Conservation (phyloP, 2,888 invertebrate genomes). For the Halictus quadricinctus region DNA sequence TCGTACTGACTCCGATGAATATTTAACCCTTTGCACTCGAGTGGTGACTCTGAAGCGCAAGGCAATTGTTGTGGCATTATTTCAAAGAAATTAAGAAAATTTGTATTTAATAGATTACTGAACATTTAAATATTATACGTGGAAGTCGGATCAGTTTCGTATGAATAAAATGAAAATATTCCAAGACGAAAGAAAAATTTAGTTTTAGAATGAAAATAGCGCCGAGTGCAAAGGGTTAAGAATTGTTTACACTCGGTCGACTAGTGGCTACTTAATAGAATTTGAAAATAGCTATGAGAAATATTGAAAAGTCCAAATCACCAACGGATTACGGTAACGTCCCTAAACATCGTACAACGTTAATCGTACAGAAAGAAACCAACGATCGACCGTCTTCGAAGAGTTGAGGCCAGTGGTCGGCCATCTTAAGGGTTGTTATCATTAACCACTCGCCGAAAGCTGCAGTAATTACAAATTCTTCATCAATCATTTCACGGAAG, state of each 20-base stretch:
- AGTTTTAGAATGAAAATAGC: too few relatives aligned
- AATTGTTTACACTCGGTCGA: neutral
- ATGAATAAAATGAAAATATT: too few relatives aligned
- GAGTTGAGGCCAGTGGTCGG: neutral
- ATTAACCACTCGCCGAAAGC: neutral
- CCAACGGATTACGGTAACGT: neutral
- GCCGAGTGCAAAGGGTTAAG: neutral
- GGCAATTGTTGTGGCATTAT: too few relatives aligned
- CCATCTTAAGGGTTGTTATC: neutral
- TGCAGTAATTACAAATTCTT: neutral
- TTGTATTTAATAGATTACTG: too few relatives aligned
- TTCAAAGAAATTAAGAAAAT: too few relatives aligned
- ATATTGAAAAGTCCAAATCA: neutral
- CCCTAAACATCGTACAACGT: neutral
- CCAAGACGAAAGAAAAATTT: too few relatives aligned
- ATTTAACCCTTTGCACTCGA: neutral
- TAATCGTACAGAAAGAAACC: neutral
- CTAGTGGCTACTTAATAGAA: neutral
- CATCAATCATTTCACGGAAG: too few relatives aligned
- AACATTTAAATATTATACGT: too few relatives aligned
- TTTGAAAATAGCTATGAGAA: neutral
- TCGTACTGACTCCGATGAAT: neutral
- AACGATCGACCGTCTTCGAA: neutral
- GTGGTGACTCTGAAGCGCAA: too few relatives aligned
- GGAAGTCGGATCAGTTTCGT: too few relatives aligned